phyloP scores from a whole-genome alignment of 2,888 invertebrate species.

The Eristalinus sepulchralis region DNA sequence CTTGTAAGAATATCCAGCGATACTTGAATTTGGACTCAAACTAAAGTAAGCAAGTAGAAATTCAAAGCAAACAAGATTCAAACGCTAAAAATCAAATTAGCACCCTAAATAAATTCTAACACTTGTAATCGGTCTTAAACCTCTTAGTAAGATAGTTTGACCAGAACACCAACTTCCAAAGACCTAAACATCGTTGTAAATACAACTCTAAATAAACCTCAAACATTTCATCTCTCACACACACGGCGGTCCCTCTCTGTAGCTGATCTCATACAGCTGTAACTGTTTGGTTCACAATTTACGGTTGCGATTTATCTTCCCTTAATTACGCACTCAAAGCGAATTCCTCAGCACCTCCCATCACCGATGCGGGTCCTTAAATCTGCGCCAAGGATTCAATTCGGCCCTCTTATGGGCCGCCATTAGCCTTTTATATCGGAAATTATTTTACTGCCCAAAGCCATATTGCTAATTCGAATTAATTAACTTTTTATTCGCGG shows the following conservation, averaged over 20 bases:
- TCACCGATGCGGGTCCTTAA: neutral
- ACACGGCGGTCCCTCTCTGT: neutral
- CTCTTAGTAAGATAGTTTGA: too few species aligned
- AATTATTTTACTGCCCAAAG: constrained; percentile 36
- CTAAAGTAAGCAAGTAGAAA: too few species aligned
- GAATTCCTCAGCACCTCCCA: neutral
- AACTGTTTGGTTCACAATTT: neutral
- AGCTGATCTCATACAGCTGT: neutral
- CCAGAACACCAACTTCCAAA: too few species aligned
- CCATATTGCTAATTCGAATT: constrained; percentile 45
- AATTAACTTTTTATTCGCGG: constrained; percentile 45
- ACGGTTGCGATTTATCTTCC: neutral
- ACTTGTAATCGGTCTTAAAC: too few species aligned
- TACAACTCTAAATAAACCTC: too few species aligned
- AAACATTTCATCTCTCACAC: neutral
- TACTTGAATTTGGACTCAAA: too few species aligned
- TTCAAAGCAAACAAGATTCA: too few species aligned
- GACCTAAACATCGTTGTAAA: too few species aligned
- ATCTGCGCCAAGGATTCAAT: constrained; percentile 30
- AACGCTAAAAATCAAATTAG: too few species aligned
- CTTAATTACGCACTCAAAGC: neutral
- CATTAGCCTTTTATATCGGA: constrained; percentile 25
- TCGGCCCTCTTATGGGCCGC: neutral
- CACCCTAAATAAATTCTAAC: too few species aligned
- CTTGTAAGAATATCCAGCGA: too few species aligned